A percentile compares a stretch with the other conserved stretches of the same genome.
phyloP scores from a whole-genome alignment of 2,888 invertebrate genomes.

The Drosophila stalkeri region DNA sequence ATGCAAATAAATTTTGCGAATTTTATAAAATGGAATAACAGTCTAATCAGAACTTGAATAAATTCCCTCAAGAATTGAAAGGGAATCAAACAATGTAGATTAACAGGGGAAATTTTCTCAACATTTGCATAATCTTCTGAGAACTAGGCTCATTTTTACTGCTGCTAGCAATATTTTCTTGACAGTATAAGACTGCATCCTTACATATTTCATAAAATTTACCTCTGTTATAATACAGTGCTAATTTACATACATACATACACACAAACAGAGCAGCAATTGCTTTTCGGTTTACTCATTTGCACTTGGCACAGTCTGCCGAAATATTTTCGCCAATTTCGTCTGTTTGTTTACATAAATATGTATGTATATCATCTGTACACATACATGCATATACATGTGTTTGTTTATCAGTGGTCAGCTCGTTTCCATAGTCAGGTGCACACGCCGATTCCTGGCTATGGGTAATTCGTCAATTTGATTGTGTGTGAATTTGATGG shows the following conservation, averaged over 20 bases:
- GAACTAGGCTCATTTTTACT: background rate
- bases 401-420: conserved; percentile 48
- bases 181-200: background rate
- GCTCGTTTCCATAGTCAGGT: conserved; percentile 70
- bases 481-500: conserved; percentile 65
- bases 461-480: conserved; percentile 26
- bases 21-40: background rate
- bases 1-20: background rate
- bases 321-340: conserved; percentile 45
- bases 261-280: conserved; percentile 4
- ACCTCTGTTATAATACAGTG: background rate
- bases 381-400: background rate
- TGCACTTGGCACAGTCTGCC: conserved; percentile 74
- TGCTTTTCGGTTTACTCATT: conserved; percentile 54
- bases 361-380: background rate
- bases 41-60: background rate
- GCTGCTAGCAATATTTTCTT: background rate
- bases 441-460: conserved; percentile 48
- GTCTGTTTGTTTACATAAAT: conserved; percentile 47
- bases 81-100: background rate
- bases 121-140: background rate
- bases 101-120: background rate
- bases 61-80: too few relatives aligned
- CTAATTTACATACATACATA: background rate
- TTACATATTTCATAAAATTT: background rate